Evolutionary conservation across 2,888 invertebrate species (phyloP).

Genomic region (Xestoiulus laeticollis): DNA sequence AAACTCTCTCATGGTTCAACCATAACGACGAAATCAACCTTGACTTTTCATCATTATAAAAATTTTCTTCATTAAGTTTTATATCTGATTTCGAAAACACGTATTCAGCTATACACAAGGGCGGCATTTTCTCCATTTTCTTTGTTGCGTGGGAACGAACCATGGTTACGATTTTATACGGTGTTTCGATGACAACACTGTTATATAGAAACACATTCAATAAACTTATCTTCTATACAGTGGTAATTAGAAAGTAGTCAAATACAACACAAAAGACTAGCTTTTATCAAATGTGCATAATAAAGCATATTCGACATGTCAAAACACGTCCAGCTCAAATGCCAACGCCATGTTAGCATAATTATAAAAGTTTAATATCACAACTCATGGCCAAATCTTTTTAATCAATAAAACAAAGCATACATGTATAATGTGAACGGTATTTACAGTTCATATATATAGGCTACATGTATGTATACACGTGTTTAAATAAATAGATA

Average conservation of each 20-base stretch:
- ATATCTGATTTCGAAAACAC: constrained; percentile 30
- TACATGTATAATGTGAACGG: too few relatives aligned
- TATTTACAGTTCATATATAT: too few relatives aligned
- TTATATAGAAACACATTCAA: neutral
- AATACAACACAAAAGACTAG: neutral
- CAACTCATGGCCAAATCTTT: too few relatives aligned
- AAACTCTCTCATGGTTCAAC: constrained; percentile 3
- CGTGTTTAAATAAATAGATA: neutral
- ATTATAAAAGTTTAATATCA: too few relatives aligned
- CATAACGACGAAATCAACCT: constrained; percentile 40
- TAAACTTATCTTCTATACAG: neutral
- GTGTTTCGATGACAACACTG: constrained; percentile 13
- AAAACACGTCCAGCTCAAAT: too few relatives aligned
- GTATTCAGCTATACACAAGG: neutral
- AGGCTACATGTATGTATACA: too few relatives aligned
- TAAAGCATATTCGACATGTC: too few relatives aligned
- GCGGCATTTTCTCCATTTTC: neutral
- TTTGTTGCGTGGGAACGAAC: constrained; percentile 32
- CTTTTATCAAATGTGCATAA: too few relatives aligned
- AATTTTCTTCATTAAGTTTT: constrained; percentile 36
- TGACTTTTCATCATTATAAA: constrained; percentile 43
- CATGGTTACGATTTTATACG: constrained; percentile 29
- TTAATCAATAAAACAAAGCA: too few relatives aligned
- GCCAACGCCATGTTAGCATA: too few relatives aligned
- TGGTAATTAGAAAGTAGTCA: neutral